Evolutionary conservation across 92 coral and sea anemone species (phyloP), one percentile per base, ranked within the genome.

Genomic region (Meandrina meandrites): DNA sequence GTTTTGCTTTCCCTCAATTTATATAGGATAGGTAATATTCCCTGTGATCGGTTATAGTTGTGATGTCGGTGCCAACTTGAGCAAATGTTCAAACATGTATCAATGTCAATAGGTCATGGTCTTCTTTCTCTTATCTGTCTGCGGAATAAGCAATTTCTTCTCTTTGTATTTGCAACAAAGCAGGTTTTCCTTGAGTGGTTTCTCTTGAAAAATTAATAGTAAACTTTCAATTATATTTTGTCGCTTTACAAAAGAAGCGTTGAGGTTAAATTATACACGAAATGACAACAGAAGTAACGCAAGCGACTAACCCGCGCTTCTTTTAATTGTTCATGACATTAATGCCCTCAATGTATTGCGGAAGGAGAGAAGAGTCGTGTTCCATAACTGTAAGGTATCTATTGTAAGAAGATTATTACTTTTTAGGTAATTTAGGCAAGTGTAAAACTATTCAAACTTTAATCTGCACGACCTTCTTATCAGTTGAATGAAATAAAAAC

Each of bases 51-150:
- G 68, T 19, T 51, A 31, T 35, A 19, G 40, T 6, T 37, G 30
- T 10, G 14, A 48, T 31, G 78, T 42, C 47, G 64, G 50, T 68
- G 42, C 32, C 45, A 74, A 48, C 21, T 84, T 40, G 79, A 75
- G n/a, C 66, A 70, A 47, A 71, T 83, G 48, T 71, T 50, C 14
- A 34, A 72, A 83, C 47, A 22, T 54, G 36, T 31, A 28, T 71
- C 37, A 12, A 57, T 73, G 80, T 84, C 70, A 84, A 57, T 28
- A 84, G 73, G 80, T 74, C 74, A 60, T 71, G 22, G 45, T 16
- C 37, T 79, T 27, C 80, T 27, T 75, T 78, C 9, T 31, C 31
- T 12, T 57, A 28, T 81, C 21, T 45, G 54, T 64, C 42, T 81
- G 42, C 58, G 58, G 31, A 48, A 81, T 27, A 68, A 45, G 42